These are phyloP conservation scores for Charina bottae DNA, from an alignment of 2,113 vertebrate species.

Conservation along the genomic window DNA sequence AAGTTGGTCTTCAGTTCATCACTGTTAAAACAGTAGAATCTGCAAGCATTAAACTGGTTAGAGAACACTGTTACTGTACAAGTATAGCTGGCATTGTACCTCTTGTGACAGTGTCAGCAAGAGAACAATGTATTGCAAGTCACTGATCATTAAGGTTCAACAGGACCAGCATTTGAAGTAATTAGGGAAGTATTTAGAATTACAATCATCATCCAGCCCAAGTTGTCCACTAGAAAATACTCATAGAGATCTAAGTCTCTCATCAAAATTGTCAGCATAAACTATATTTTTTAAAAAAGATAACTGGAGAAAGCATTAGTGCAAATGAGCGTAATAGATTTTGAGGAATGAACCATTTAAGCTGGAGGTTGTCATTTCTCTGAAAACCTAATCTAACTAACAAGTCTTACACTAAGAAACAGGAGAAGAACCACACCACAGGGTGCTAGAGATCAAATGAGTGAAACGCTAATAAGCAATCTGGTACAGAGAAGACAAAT, in stretches of 20 bases:
- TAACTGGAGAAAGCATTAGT: not conserved
- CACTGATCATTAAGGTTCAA: not conserved
- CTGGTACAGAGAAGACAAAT: not conserved
- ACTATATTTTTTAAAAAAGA: not conserved
- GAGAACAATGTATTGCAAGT: not conserved
- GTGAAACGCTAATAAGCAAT: not conserved
- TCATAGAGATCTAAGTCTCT: no score
- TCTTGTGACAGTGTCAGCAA: not conserved
- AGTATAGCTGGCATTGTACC: not conserved
- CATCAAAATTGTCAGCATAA: not conserved
- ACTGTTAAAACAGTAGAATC: not conserved
- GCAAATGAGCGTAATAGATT: not conserved
- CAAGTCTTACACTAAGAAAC: not conserved
- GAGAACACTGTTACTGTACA: not conserved
- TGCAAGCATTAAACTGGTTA: not conserved
- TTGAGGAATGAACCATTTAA: not conserved
- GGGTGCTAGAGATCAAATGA: not conserved
- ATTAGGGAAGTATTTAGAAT: slow-evolving; percentile 2
- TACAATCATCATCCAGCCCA: not conserved
- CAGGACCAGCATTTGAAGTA: not conserved
- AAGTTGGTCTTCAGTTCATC: not conserved
- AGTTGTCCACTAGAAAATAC: not conserved
- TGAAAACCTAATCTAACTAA: not conserved
- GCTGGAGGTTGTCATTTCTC: not conserved
- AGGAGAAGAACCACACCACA: not conserved